Evolutionary conservation across 2,113 vertebrate genomes (phyloP).

Genomic region (Myiagra hebetior): DNA sequence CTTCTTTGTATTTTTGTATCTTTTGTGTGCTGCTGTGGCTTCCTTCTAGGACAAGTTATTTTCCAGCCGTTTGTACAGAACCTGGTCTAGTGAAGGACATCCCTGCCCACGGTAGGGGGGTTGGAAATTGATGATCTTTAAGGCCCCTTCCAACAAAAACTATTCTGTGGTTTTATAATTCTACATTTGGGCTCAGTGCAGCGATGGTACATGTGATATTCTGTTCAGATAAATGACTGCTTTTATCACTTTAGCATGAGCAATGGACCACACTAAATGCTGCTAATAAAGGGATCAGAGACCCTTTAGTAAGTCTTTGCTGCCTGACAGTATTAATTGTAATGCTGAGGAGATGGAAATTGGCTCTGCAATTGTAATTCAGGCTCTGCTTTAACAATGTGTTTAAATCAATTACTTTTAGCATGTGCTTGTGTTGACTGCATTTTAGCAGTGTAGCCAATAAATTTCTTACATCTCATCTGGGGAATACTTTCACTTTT

Average conservation of each 20-base stretch:
- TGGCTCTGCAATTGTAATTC: not conserved
- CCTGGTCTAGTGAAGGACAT: not conserved
- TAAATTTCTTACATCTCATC: not conserved
- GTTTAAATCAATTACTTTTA: slow-evolving; percentile 11
- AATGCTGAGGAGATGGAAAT: not conserved
- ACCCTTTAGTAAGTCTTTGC: not conserved
- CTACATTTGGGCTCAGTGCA: not conserved
- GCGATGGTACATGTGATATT: not conserved
- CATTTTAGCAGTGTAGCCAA: not conserved
- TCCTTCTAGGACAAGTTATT: not conserved
- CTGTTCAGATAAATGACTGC: not conserved
- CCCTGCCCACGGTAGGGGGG: fast-evolving
- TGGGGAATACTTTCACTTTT: not conserved
- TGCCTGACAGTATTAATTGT: not conserved
- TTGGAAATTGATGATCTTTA: not conserved
- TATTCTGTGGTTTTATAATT: not conserved
- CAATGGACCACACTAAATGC: not conserved
- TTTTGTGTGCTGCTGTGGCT: not conserved
- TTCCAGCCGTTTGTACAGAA: not conserved
- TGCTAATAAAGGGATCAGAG: slow-evolving; percentile 6
- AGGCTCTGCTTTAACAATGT: not conserved
- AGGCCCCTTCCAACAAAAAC: not conserved
- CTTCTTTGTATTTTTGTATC: not conserved
- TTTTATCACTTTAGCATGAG: not conserved
- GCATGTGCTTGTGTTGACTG: not conserved